A percentile compares a stretch with the other conserved stretches of the same genome.
phyloP scores from a whole-genome alignment of 2,888 invertebrate genomes.

The Trissoscelio sp. region DNA sequence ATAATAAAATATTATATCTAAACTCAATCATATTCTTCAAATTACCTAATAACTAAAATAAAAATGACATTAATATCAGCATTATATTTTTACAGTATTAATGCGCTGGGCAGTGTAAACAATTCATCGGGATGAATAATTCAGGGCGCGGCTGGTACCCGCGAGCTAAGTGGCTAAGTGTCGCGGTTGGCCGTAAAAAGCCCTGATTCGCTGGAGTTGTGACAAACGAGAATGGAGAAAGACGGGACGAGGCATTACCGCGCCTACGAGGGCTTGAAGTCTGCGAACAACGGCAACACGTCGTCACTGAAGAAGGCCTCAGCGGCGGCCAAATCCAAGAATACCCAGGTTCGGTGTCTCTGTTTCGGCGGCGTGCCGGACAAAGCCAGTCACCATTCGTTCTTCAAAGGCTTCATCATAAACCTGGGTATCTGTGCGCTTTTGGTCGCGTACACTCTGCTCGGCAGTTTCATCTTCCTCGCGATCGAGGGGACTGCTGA shows the following conservation, averaged over 20 bases:
- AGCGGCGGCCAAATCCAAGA: slow-evolving; percentile 71
- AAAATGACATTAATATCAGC: too few relatives aligned
- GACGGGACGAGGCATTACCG: slow-evolving; percentile 80
- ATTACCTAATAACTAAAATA: too few relatives aligned
- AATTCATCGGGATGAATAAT: slow-evolving; percentile 34
- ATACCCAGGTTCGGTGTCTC: slow-evolving; percentile 69
- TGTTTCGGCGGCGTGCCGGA: slow-evolving; percentile 82
- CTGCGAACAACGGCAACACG: slow-evolving; percentile 82
- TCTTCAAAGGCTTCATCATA: slow-evolving; percentile 90
- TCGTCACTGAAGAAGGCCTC: slow-evolving; percentile 77
- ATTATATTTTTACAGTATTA: too few relatives aligned
- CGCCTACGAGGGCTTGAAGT: slow-evolving; percentile 82
- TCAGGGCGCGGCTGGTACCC: slow-evolving; percentile 34
- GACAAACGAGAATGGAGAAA: slow-evolving; percentile 78
- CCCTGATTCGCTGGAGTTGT: slow-evolving; percentile 35
- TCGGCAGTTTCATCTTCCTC: slow-evolving; percentile 92
- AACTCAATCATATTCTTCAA: too few relatives aligned
- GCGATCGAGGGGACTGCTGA: slow-evolving; percentile 91
- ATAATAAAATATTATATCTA: too few relatives aligned
- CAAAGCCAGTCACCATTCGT: slow-evolving; percentile 84
- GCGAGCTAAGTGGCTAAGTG: slow-evolving; percentile 22
- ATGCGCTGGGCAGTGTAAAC: slow-evolving; percentile 17
- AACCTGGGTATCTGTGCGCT: slow-evolving; percentile 93
- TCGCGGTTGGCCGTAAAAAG: slow-evolving; percentile 39
- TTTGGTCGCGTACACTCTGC: slow-evolving; percentile 91